Conservation (phyloP, 2,888 invertebrate genomes). For the Tetranychus piercei region DNA sequence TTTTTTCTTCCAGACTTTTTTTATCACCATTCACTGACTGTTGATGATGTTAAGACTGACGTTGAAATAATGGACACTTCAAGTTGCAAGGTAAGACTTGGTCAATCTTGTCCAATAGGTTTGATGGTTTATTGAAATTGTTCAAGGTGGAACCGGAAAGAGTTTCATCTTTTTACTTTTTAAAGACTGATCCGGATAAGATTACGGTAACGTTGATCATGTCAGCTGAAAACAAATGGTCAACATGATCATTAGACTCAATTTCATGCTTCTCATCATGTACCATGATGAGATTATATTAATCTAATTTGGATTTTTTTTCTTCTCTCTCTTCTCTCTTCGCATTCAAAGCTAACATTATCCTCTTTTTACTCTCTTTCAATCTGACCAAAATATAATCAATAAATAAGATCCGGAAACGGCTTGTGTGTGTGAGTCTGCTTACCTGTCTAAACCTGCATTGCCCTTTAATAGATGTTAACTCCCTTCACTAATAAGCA, state of each 20-base stretch:
- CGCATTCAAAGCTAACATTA: not conserved
- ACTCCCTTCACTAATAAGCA: not conserved
- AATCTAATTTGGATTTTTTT: not conserved
- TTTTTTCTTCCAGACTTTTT: slow-evolving; percentile 43
- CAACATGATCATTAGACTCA: not conserved
- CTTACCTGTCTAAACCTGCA: not conserved
- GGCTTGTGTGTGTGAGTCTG: not conserved
- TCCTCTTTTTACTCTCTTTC: not conserved
- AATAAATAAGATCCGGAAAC: not conserved
- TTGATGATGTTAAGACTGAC: slow-evolving; percentile 56
- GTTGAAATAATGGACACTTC: slow-evolving; percentile 61
- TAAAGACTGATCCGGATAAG: not conserved
- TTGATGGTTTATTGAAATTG: slow-evolving; percentile 22
- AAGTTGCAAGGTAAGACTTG: slow-evolving; percentile 52
- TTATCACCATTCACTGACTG: slow-evolving; percentile 55
- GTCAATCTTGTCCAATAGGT: slow-evolving; percentile 19
- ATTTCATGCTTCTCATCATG: not conserved
- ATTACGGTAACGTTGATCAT: not conserved
- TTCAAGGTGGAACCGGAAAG: not conserved
- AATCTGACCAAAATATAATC: not conserved
- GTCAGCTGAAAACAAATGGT: not conserved
- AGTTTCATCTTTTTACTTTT: not conserved
- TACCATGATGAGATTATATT: slow-evolving; percentile 1
- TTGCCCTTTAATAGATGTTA: not conserved
- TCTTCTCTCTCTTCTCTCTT: not conserved